Evolutionary conservation across 2,888 invertebrate genomes (phyloP).

Genomic region (Eupithecia tripunctaria): DNA sequence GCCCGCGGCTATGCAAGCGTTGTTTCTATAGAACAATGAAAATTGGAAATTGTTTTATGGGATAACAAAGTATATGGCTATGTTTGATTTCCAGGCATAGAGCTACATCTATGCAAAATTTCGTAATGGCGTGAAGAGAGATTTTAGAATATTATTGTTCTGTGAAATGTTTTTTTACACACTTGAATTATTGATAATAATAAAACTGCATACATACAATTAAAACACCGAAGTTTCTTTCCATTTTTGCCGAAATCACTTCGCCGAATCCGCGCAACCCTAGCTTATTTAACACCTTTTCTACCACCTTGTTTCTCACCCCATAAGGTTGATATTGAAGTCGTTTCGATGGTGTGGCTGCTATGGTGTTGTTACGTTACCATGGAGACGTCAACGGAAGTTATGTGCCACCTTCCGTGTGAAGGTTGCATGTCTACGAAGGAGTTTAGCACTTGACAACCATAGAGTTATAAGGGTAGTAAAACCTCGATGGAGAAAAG

Average conservation of each 20-base stretch:
- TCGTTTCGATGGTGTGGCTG: background rate
- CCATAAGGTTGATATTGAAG: background rate
- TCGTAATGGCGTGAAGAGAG: too few relatives aligned
- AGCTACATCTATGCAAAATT: too few relatives aligned
- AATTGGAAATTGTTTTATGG: too few relatives aligned
- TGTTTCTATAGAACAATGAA: too few relatives aligned
- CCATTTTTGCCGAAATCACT: background rate
- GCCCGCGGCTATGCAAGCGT: too few relatives aligned
- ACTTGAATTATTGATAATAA: too few relatives aligned
- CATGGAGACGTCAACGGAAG: background rate
- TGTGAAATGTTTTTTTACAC: too few relatives aligned
- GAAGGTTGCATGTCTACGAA: conserved; percentile 3
- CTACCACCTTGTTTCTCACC: conserved; percentile 1
- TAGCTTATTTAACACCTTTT: conserved; percentile 1
- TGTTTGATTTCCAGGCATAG: too few relatives aligned
- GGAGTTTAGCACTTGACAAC: background rate
- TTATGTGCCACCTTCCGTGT: background rate
- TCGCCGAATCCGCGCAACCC: background rate
- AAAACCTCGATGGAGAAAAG: background rate
- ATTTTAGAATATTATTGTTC: too few relatives aligned
- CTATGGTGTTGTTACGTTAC: background rate
- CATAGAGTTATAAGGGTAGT: background rate
- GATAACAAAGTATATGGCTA: too few relatives aligned
- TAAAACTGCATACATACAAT: too few relatives aligned
- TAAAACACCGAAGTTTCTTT: background rate